Base-by-base conservation (phyloP, 35 echinoderm and acorn worm species). In the Heliocidaris tuberculata region DNA sequence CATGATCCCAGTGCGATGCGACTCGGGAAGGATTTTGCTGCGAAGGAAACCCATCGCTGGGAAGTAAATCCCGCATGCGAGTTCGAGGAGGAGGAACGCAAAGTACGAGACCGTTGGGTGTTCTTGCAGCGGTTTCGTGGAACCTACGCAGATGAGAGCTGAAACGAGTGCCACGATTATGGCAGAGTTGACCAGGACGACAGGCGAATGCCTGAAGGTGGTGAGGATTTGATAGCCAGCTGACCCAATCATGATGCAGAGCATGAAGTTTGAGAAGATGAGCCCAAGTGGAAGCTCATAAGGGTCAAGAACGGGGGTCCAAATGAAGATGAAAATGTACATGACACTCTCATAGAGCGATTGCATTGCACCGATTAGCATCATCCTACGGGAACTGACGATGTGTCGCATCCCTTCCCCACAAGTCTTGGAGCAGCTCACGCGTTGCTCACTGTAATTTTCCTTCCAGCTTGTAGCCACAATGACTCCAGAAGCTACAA, bases 321-420 rank as follows among this genome's bases (percentile, higher is more conserved):
- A 99, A 48, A 99, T 97, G 95, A 99, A 99, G 42, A 99, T 95
- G 92, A 99, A 99, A 16, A 99, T 99, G 92, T 97, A 99, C 98
- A 99, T 99, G 32, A 99, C 98, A 90, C 97, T 97, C 93, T 99
- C 97, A 31, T 96, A 99, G 19, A 99, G 92, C 5, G 98, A 99
- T 88, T 99, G 98, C 97, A 99, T 99, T 48, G 97, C 96, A 9
- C 98, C 97, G 9, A 99, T 99, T 11, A 99, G 88, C 60, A 99
- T 59, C 35, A 96, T 99, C 13, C 95, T 49, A 17, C 86, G 59
- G 31, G 94, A 97, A 59, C 85, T 88, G 2, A 97, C 94, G 56
- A 99, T 97, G 65, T 99, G 97, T 47, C 96, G 48, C 42, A 97
- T 85, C 12, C 98, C 98, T 35, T 97, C 97, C 6, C 85, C 95